Evolutionary conservation across 2,113 vertebrate genomes (phyloP), one percentile per base, ranked within the genome.

Genomic region (Riparia riparia): DNA sequence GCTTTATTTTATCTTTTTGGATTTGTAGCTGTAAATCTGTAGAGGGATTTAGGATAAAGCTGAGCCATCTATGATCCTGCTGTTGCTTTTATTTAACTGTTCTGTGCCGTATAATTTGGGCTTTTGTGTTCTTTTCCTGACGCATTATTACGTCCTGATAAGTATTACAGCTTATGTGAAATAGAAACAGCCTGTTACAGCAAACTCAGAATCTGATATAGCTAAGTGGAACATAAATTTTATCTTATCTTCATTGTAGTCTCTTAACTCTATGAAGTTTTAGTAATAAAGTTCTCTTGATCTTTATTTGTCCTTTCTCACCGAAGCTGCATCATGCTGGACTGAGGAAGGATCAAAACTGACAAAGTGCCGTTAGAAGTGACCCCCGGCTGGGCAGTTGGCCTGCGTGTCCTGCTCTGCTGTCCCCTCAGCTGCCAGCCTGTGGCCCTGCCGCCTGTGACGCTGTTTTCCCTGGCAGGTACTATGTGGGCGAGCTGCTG

Each of bases 401-500:
- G 18, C 17, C 24, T 4, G 25, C 14, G 0, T 17, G 16, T 29
- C 2, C 3, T 32, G 60, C 51, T 49, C 7, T 32, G 26, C 5
- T 61, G 49, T 63, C 26, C 1, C 16, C 57, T 11, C 0, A 29
- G 64, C 44, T 65, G 60, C 2, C 21, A 14, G 42, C 14, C n/a
- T 6, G 45, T 12, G 82, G 39, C 60, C 56, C 2, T 17, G 64
- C 5, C 5, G 0, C 17, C 53, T 28, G 12, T 80, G 61, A 65
- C 0, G 0, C 6, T 50, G 82, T 47, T 37, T n/a, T 21, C 63
- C 83, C 57, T 34, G 31, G 45, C 97, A 98, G 98, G 70, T 90
- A 98, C 93, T 90, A 99, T 99, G 99, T 99, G 98, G 98, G 98
- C 99, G 20, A 98, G 98, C 90, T 99, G 99, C 95, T 99, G 99